Conservation (phyloP, 2,888 invertebrate genomes). For the Drosophila kokeensis region DNA sequence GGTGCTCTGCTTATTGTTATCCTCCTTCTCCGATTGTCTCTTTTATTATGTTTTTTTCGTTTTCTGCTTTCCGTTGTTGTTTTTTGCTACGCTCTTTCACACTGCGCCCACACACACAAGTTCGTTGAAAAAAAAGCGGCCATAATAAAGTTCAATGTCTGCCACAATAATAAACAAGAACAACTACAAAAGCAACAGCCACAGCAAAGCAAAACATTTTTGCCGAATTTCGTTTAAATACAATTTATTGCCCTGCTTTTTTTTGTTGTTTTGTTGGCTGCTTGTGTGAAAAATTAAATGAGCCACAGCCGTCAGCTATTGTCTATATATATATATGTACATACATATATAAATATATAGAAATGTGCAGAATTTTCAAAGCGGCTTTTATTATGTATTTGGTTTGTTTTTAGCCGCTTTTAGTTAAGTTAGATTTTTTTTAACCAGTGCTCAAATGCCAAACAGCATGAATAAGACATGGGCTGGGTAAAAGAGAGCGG, state of each 20-base stretch:
- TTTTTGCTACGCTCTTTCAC: constrained; percentile 41
- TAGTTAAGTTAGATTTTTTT: constrained; percentile 28
- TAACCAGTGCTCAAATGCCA: constrained; percentile 59
- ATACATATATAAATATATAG: background rate
- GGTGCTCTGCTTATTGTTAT: background rate
- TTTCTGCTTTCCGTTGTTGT: constrained; percentile 3
- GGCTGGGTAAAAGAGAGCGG: background rate
- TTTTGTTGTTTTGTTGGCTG: constrained; percentile 17
- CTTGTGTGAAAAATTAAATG: constrained; percentile 60
- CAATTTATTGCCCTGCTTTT: constrained; percentile 47
- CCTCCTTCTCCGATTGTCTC: constrained; percentile 10
- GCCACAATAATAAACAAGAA: constrained; percentile 23
- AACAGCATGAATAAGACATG: constrained; percentile 25
- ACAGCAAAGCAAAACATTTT: constrained; percentile 46
- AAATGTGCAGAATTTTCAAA: constrained; percentile 31
- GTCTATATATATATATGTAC: constrained; percentile 15
- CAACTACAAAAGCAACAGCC: constrained; percentile 26
- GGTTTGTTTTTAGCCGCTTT: constrained; percentile 47
- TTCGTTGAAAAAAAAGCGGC: constrained; percentile 31
- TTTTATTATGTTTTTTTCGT: constrained; percentile 13
- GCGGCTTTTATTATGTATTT: constrained; percentile 31
- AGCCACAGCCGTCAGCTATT: constrained; percentile 37
- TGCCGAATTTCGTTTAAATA: constrained; percentile 53
- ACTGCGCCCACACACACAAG: constrained; percentile 49
- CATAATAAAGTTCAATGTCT: constrained; percentile 76